Percentiles rank a stretch among this genome's conserved stretches.
These are phyloP conservation scores for Pelobates cultripes DNA, from an alignment of 2,797 vertebrate species.

Conservation along the genomic window DNA sequence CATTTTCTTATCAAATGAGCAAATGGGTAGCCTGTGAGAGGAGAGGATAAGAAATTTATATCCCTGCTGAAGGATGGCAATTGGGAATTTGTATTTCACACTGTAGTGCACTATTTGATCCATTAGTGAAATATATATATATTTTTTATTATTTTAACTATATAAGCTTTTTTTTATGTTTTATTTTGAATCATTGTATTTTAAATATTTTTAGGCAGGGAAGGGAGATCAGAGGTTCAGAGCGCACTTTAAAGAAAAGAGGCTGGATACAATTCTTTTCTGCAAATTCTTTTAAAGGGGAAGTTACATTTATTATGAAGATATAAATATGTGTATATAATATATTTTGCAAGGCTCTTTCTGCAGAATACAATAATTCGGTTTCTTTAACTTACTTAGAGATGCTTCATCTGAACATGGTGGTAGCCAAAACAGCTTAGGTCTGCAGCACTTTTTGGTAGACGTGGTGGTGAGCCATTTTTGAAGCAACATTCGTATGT, in stretches of 20 bases:
- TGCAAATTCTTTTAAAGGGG: conserved; percentile 18
- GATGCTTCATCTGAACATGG: too few species aligned
- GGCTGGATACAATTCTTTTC: conserved; percentile 11
- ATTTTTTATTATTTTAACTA: conserved; percentile 49
- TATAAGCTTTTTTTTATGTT: conserved; percentile 42
- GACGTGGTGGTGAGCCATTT: too few species aligned
- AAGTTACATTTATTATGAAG: neutral
- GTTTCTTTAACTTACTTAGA: neutral
- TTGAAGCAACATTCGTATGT: too few species aligned
- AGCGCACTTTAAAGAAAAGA: conserved; percentile 51
- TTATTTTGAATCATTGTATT: conserved; percentile 45
- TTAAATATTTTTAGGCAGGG: conserved; percentile 45
- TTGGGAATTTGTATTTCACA: conserved; percentile 24
- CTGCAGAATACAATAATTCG: neutral
- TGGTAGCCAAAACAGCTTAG: too few species aligned
- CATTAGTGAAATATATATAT: conserved; percentile 36
- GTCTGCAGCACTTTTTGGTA: too few species aligned
- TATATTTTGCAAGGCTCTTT: conserved; percentile 1
- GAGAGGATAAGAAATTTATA: conserved; percentile 11
- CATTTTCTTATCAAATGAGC: too few species aligned
- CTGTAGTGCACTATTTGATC: conserved; percentile 49
- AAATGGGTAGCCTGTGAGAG: neutral
- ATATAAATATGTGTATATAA: conserved; percentile 3
- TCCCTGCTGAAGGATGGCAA: conserved; percentile 10
- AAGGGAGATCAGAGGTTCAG: conserved; percentile 30